Base-by-base conservation (phyloP, 2,888 invertebrate genomes). In the Invenusta paracnida region DNA sequence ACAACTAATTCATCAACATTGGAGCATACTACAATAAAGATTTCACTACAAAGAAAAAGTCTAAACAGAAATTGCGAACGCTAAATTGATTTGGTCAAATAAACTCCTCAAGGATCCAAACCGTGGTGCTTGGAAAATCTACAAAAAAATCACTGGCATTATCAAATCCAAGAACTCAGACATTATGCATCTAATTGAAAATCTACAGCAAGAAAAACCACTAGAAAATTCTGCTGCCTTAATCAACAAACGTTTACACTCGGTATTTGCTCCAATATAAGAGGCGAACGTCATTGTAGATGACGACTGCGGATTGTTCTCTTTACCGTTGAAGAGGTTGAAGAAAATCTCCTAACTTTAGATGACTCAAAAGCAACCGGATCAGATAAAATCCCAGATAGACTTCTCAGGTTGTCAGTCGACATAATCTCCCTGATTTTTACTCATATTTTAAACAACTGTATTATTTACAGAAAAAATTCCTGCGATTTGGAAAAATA, bases 51-150 rank as follows among this genome's bases (percentile, higher is more conserved):
- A 48, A 48, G 48, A 48, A 48, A 48, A 48, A 48, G 48, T 48
- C 11, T 11, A 48, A 48, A 48, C 17, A 48, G 48, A 48, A 48
- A 48, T 48, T 73, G 73, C 73, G 73, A 73, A 73, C 73, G 73
- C 17, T 23, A 73, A 73, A 73, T 73, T 73, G 73, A 73, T 73
- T 73, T 73, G 73, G 73, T 73, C 73, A 23, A 23, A 73, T 73
- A 73, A 73, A 73, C 73, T 73, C 73, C 73, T 73, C 73, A 73
- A 73, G 73, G 73, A 73, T 73, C 73, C 73, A 73, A 73, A 73
- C 73, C 73, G 27, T 73, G 73, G 73, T 5, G 73, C 73, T 73
- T 73, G 73, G 73, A 73, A 73, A 73, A 73, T 73, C 73, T 73
- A 73, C 73, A 73, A 73, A 73, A 23, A 73, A n/a, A 73, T 73